Base-by-base conservation (phyloP, 1,140 invertebrate species). In the Cepaea nemoralis region DNA sequence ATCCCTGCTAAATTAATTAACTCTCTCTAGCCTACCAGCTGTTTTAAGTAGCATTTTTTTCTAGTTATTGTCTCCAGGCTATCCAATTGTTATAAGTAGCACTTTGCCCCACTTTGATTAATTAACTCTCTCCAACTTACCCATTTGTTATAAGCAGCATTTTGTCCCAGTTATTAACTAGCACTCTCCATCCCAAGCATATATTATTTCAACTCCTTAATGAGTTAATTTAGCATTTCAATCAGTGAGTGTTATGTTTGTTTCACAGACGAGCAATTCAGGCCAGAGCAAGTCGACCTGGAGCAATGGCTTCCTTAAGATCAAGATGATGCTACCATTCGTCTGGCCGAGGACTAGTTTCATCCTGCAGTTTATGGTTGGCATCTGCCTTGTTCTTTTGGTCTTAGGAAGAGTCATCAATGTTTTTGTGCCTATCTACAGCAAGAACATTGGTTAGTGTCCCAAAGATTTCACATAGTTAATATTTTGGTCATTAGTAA, bases 391-490 rank as follows among this genome's bases (percentile, higher is more conserved):
- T 40, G 24, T 94, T 0, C 92, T 99, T 16, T 93, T 99, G 22
- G 89, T 94, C 19, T 93, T 92, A 39, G 98, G 97, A 33, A 93
- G 98, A 87, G 94, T 95, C n/a, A 95, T 97, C 76, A 99, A 99
- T 93, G 92, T 99, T 24, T 97, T 95, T 91, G 96, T 98, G 40
- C 98, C 97, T 50, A 95, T 99, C 88, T 98, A 97, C 91, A 97
- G 95, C 91, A 97, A 97, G 92, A 93, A 94, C 86, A 98, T 99
- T 89, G 92, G 93, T 92, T 87, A 89, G 92, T 89, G n/a, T 24
- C n/a, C 50, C n/a, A n/a, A n/a, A n/a, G n/a, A n/a, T n/a, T n/a
- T n/a, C 5, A 55, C 22, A 55, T 22, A 14, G 19, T 55, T 45
- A 45, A 45, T 45, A 45, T 8, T 45, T 45, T 45, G 42, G 42